Percentiles rank a stretch among this genome's conserved stretches.
Evolutionary conservation across 2,113 vertebrate species (phyloP).

Genomic region (Cinclus mexicanus): DNA sequence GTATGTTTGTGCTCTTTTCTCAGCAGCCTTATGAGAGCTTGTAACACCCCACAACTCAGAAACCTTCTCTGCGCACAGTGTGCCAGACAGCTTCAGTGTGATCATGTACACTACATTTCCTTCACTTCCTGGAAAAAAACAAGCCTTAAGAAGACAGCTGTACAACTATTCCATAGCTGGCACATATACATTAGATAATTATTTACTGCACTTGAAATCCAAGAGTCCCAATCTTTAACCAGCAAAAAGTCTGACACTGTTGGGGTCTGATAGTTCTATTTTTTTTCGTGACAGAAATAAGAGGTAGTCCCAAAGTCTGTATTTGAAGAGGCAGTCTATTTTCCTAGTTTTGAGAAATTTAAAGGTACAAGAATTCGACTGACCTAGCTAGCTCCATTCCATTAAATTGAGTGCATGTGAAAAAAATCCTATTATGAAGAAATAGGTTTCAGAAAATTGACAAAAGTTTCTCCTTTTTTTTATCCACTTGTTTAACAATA

Average conservation of each 20-base stretch:
- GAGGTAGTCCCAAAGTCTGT: neutral
- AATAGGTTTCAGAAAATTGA: neutral
- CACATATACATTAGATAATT: neutral
- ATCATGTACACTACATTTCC: neutral
- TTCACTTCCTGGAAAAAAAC: neutral
- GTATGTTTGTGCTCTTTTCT: neutral
- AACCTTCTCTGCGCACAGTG: neutral
- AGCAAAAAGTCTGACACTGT: neutral
- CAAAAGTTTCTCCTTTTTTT: neutral
- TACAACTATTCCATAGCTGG: neutral
- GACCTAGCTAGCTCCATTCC: neutral
- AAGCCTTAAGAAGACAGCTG: neutral
- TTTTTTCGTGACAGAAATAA: neutral
- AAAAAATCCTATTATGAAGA: neutral
- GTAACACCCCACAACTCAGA: neutral
- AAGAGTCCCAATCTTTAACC: neutral
- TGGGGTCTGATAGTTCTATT: neutral
- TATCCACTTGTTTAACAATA: neutral
- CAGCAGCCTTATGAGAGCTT: fast-evolving
- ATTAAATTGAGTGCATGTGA: neutral
- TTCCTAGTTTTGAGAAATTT: neutral
- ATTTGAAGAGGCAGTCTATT: neutral
- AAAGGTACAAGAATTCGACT: neutral
- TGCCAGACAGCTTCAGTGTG: neutral
- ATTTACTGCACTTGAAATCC: neutral